Percentiles rank a stretch among this genome's conserved stretches.
phyloP scores from a whole-genome alignment of 2,113 vertebrate species.

The Polyodon spathula region DNA sequence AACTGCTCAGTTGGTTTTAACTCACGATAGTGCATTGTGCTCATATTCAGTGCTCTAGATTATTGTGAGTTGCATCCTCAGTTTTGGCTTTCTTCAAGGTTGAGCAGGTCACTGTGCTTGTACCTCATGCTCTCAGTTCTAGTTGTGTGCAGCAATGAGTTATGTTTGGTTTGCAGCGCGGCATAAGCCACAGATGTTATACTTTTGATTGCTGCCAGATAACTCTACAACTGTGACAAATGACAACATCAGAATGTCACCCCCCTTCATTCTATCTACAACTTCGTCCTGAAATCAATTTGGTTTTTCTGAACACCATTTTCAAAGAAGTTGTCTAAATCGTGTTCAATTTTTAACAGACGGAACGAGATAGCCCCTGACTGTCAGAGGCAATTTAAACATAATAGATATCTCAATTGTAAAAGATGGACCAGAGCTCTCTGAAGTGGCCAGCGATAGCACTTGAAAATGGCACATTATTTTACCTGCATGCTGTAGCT shows the following conservation, averaged over 20 bases:
- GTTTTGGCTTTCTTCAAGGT: too few relatives aligned
- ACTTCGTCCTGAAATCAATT: conserved; percentile 2
- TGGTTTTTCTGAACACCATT: conserved; percentile 16
- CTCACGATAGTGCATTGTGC: too few relatives aligned
- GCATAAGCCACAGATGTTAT: conserved; percentile 2
- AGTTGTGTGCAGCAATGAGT: background rate
- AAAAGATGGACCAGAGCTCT: conserved; percentile 8
- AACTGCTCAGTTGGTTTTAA: too few relatives aligned
- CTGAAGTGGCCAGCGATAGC: conserved; percentile 7
- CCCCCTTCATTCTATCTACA: background rate
- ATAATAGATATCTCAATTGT: conserved; percentile 18
- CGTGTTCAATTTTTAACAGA: conserved; percentile 15
- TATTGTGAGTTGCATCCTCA: too few relatives aligned
- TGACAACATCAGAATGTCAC: conserved; percentile 7
- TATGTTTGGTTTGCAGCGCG: background rate
- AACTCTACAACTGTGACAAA: conserved; percentile 11
- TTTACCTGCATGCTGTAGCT: background rate
- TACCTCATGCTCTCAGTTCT: background rate
- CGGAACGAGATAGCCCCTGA: background rate
- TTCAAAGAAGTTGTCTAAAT: conserved; percentile 17
- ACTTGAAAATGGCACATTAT: conserved; percentile 5
- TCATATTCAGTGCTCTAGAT: too few relatives aligned
- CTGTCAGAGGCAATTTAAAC: conserved; percentile 18
- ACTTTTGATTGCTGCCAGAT: conserved; percentile 2
- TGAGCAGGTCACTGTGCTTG: background rate